A percentile compares a stretch with the other conserved stretches of the same genome.
phyloP scores from a whole-genome alignment of 2,888 invertebrate genomes.

The Poecilobothrus nobilitatus region DNA sequence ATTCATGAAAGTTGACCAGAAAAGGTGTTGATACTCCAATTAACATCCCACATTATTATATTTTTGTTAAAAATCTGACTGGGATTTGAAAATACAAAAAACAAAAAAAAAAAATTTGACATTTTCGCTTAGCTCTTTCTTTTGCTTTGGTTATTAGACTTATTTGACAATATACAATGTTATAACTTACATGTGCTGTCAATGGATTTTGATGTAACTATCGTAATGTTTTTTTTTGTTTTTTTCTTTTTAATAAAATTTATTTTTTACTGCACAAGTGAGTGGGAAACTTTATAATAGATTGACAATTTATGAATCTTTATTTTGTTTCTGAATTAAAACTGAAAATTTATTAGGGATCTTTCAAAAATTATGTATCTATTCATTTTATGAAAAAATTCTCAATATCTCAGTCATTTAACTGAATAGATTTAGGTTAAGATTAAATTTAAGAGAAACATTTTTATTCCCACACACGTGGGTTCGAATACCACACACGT shows the following conservation, averaged over 20 bases:
- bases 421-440: too few relatives aligned
- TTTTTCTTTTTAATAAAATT: background rate
- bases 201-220: background rate
- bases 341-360: too few relatives aligned
- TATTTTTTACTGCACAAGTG: background rate
- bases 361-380: too few relatives aligned
- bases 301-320: too few relatives aligned
- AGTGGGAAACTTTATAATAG: background rate
- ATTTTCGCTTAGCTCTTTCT: background rate
- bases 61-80: background rate
- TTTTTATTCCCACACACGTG: too few relatives aligned
- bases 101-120: background rate
- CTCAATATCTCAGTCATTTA: too few relatives aligned
- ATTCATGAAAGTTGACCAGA: slow-evolving; percentile 5
- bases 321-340: too few relatives aligned
- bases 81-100: background rate
- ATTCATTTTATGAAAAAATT: too few relatives aligned
- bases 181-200: background rate
- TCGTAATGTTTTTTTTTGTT: background rate
- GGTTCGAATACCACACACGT: too few relatives aligned
- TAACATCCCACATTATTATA: slow-evolving; percentile 7
- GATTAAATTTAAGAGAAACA: too few relatives aligned
- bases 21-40: slow-evolving; percentile 8
- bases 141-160: slow-evolving; percentile 2
- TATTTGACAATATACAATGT: slow-evolving; percentile 6